Evolutionary conservation across 2,797 vertebrate genomes (phyloP).

Genomic region (Gymnoscopelus braueri): DNA sequence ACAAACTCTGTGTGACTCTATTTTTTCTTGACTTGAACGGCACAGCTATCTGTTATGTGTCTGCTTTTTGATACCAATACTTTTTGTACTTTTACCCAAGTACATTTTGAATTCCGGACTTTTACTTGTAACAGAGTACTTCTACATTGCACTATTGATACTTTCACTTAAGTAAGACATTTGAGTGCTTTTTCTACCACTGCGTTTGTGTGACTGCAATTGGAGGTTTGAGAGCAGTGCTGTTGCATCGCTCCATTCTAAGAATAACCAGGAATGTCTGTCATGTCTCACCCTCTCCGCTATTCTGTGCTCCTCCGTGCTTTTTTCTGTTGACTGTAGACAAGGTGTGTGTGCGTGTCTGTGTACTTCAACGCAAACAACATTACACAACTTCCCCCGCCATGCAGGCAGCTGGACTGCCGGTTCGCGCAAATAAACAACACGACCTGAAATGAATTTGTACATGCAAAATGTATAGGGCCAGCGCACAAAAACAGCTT

Average conservation of each 20-base stretch:
- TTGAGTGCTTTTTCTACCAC: no score
- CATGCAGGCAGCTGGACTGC: background rate
- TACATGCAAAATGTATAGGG: background rate
- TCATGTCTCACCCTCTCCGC: conserved; percentile 14
- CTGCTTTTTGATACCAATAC: no score
- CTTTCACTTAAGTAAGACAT: no score
- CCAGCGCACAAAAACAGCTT: background rate
- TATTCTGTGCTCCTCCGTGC: conserved; percentile 20
- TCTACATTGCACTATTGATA: no score
- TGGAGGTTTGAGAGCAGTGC: background rate
- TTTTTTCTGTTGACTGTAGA: conserved; percentile 2
- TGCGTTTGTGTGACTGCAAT: no score
- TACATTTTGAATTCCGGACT: no score
- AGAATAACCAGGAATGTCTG: conserved; percentile 70
- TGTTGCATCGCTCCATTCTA: conserved; percentile 36
- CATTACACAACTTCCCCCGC: background rate
- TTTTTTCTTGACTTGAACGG: no score
- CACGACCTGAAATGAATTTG: background rate
- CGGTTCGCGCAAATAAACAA: background rate
- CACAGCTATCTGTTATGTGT: no score
- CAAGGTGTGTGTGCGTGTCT: no score
- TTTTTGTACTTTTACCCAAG: no score
- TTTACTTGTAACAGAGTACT: no score
- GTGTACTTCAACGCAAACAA: background rate
- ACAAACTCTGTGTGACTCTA: background rate